Evolutionary conservation across 2,888 invertebrate species (phyloP), one percentile per base, ranked within the genome.

Genomic region (Drosophila stalkeri): DNA sequence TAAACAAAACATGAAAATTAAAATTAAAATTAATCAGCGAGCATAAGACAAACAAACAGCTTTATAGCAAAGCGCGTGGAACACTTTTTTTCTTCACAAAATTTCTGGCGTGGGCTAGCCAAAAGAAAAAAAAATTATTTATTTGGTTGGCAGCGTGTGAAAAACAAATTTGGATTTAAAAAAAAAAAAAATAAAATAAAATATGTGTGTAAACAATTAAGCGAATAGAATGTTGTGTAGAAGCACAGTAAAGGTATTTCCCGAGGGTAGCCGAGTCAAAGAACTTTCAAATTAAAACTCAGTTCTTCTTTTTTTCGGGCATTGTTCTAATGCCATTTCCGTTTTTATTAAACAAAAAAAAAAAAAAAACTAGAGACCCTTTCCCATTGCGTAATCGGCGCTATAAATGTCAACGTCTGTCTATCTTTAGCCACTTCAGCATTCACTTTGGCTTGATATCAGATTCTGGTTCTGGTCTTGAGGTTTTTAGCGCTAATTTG

Each of bases 1-100:
- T 56, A 55, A 75, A 73, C 54, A 83, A 71, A 77, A 60, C 64
- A 86, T 70, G 64, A 77, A 80, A 82, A 84, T 75, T 72, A 75
- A 81, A 82, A 82, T 75, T 71, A 75, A 79, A 81, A 81, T 84
- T 86, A 77, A 83, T 83, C 84, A 77, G 68, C 64, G 37, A 66
- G 70, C 69, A 64, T 59, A 68, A 71, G 75, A 63, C 64, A 73
- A 67, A 79, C 66, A 79, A 83, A 66, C 65, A 73, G 72, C 71
- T 81, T 76, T 71, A 81, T 75, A 70, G 77, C 57, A 41, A 64
- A 47, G 56, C 67, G 56, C 55, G 71, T 71, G 62, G 43, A 77
- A 54, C 57, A 65, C 23, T 75, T 60, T 70, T 57, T 47, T 52
- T 47, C 31, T 56, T 56, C 47, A 43, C 31, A 47, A 64, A 31